A percentile compares a stretch with the other conserved stretches of the same genome.
These are phyloP conservation scores for Zosterops hypoxanthus DNA, from an alignment of 2,113 vertebrate species.

Conservation along the genomic window DNA sequence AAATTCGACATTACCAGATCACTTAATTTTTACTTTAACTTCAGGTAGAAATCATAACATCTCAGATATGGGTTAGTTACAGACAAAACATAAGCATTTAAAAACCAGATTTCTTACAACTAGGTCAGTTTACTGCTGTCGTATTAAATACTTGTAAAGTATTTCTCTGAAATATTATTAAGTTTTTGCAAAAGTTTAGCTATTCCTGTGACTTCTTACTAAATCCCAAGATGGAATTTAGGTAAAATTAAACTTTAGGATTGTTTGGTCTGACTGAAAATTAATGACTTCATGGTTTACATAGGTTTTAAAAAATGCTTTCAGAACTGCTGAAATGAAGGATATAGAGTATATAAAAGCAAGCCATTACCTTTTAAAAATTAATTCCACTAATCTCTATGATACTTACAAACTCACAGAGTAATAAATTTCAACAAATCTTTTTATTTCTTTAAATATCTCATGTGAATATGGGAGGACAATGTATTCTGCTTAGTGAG, in stretches of 20 bases:
- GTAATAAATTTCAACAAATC: background rate
- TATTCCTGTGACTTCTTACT: background rate
- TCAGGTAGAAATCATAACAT: background rate
- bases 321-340: background rate
- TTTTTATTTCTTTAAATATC: background rate
- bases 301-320: background rate
- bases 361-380: background rate
- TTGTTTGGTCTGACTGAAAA: background rate
- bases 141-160: background rate
- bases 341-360: background rate
- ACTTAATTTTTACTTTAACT: background rate
- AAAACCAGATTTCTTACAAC: background rate
- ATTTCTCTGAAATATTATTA: background rate
- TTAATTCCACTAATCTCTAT: background rate
- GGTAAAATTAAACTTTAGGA: background rate
- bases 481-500: background rate
- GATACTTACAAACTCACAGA: background rate
- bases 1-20: background rate
- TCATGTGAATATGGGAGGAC: background rate
- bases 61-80: background rate
- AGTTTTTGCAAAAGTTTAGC: background rate
- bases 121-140: background rate
- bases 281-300: background rate
- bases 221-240: background rate
- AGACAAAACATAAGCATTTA: background rate